A percentile compares a stretch with the other conserved stretches of the same genome.
Evolutionary conservation across 1,140 invertebrate genomes (phyloP).

Genomic region (Microvelia longipes): DNA sequence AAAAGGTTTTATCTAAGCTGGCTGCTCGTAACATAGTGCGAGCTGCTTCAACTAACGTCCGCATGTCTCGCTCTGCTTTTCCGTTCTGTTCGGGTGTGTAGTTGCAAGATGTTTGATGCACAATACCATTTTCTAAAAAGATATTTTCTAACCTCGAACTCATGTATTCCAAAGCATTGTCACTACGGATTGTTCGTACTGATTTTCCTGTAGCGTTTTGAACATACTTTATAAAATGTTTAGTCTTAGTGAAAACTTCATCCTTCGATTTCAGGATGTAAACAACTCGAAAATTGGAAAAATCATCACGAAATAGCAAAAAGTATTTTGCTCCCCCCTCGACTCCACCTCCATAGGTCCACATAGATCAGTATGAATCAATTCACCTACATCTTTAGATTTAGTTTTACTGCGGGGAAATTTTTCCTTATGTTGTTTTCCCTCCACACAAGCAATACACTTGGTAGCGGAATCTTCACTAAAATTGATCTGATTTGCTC

Average conservation of each 20-base stretch:
- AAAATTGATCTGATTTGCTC: background rate
- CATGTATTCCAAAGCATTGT: background rate
- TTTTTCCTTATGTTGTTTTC: background rate
- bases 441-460: background rate
- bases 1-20: background rate
- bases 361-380: background rate
- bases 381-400: background rate
- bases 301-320: conserved; percentile 26
- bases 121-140: conserved; percentile 18
- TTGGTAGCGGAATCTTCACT: background rate
- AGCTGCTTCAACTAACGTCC: background rate
- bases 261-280: conserved; percentile 24
- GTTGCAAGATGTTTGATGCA: conserved; percentile 27
- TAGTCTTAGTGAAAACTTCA: conserved; percentile 17
- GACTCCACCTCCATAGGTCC: background rate
- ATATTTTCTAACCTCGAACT: background rate
- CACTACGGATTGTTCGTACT: background rate
- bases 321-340: conserved; percentile 21
- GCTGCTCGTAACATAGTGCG: background rate
- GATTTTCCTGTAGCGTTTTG: background rate
- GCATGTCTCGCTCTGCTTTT: conserved; percentile 26
- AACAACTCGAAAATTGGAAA: conserved; percentile 20
- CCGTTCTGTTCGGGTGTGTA: conserved; percentile 37
- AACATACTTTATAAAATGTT: background rate
- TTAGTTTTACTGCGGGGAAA: background rate